Percentiles rank a stretch among this genome's conserved stretches.
Conservation (phyloP, 2,888 invertebrate species). For the Therioaphis trifolii region DNA sequence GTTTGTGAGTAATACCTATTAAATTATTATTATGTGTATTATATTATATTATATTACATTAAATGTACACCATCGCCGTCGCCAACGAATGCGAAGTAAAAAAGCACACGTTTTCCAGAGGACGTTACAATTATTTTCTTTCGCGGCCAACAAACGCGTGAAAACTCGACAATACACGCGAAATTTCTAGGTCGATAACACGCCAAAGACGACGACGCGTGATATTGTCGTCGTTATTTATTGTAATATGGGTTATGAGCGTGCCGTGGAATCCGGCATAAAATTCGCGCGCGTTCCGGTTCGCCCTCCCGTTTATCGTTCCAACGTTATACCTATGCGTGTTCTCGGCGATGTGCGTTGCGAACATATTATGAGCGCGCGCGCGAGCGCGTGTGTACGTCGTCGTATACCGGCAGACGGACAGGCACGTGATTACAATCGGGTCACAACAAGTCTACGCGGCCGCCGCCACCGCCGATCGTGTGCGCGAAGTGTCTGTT, state of each 20-base stretch:
- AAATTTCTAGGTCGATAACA: constrained; percentile 47
- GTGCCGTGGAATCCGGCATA: constrained; percentile 45
- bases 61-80: neutral
- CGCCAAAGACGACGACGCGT: constrained; percentile 8
- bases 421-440: constrained; percentile 58
- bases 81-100: neutral
- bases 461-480: constrained; percentile 8
- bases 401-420: constrained; percentile 15
- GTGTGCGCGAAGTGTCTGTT: neutral
- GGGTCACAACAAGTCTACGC: constrained; percentile 48
- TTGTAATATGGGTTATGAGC: constrained; percentile 53
- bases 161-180: constrained; percentile 27
- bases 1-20: constrained; percentile 50
- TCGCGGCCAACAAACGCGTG: neutral
- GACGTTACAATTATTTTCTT: constrained; percentile 1
- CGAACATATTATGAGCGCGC: neutral
- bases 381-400: neutral
- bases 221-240: neutral
- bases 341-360: neutral
- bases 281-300: constrained; percentile 59
- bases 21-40: no score
- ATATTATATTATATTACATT: constrained; percentile 50
- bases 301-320: constrained; percentile 30
- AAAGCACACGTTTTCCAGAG: constrained; percentile 26
- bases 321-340: constrained; percentile 15